Percentiles rank a stretch among this genome's conserved stretches.
Conservation (phyloP, 2,797 vertebrate species). For the Cyprinella venusta region DNA sequence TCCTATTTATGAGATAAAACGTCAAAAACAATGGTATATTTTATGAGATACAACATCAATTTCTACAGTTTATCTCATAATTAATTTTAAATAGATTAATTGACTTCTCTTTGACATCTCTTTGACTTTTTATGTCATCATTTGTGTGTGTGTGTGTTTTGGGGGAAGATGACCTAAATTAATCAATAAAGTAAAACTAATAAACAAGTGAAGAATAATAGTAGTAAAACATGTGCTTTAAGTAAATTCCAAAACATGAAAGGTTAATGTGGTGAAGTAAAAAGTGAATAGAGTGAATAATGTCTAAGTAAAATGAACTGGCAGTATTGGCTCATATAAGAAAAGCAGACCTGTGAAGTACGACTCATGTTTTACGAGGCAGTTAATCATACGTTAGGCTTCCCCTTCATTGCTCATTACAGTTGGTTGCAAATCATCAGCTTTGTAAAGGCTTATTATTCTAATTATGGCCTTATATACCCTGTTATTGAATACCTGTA, state of each 20-base stretch:
- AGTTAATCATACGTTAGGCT: conserved; percentile 48
- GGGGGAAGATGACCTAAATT: background rate
- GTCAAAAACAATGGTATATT: too few species aligned
- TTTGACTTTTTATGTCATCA: too few species aligned
- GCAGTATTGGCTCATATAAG: conserved; percentile 10
- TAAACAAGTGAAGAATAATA: background rate
- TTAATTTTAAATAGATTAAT: background rate
- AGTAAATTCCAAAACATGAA: conserved; percentile 1
- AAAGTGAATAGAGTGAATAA: background rate
- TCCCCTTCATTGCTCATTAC: conserved; percentile 51
- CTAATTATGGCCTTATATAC: conserved; percentile 40
- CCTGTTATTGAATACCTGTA: conserved; percentile 35
- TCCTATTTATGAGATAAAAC: too few species aligned
- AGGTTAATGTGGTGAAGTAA: background rate
- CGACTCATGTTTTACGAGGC: conserved; percentile 32
- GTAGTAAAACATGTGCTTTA: background rate
- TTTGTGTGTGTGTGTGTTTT: background rate
- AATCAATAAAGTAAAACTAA: background rate
- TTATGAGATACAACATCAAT: too few species aligned
- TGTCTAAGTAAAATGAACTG: background rate
- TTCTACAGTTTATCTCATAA: background rate
- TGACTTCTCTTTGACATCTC: too few species aligned
- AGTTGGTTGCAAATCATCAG: conserved; percentile 43
- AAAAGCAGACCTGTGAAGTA: conserved; percentile 30
- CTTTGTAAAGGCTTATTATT: conserved; percentile 47